Conservation (phyloP, 2,797 vertebrate genomes). For the Phalanger gymnotis region DNA sequence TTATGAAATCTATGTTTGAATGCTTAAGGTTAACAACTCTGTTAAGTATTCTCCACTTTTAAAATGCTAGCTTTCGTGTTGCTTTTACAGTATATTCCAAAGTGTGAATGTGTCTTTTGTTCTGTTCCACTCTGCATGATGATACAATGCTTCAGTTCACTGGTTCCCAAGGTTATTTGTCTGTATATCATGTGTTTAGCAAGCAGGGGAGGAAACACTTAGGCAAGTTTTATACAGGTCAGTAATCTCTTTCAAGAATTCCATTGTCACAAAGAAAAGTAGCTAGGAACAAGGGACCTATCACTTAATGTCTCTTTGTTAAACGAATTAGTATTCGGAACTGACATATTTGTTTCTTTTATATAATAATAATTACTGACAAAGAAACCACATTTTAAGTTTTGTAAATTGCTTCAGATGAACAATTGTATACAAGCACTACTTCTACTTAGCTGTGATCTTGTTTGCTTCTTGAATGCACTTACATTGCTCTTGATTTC, state of each 20-base stretch:
- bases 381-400: background rate
- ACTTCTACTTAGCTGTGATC: background rate
- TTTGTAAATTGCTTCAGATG: background rate
- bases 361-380: background rate
- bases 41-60: slow-evolving; percentile 5
- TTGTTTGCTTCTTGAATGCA: background rate
- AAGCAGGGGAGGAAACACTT: slow-evolving; percentile 19
- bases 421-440: background rate
- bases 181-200: slow-evolving; percentile 48
- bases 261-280: slow-evolving; percentile 43
- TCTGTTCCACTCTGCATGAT: slow-evolving; percentile 45
- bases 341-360: slow-evolving; percentile 1
- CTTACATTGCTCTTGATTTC: background rate
- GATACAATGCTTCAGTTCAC: slow-evolving; percentile 13
- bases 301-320: slow-evolving; percentile 20
- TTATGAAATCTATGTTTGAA: slow-evolving; percentile 46
- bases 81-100: slow-evolving; percentile 31
- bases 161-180: slow-evolving; percentile 39
- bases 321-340: slow-evolving; percentile 27
- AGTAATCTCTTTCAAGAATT: slow-evolving; percentile 19
- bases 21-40: slow-evolving; percentile 35
- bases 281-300: slow-evolving; percentile 8
- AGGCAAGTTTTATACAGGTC: slow-evolving; percentile 2
- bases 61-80: slow-evolving; percentile 44
- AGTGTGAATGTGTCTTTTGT: slow-evolving; percentile 52